These are phyloP conservation scores for Syngnathus rostellatus DNA, from an alignment of 2,797 vertebrate genomes.

Conservation along the genomic window DNA sequence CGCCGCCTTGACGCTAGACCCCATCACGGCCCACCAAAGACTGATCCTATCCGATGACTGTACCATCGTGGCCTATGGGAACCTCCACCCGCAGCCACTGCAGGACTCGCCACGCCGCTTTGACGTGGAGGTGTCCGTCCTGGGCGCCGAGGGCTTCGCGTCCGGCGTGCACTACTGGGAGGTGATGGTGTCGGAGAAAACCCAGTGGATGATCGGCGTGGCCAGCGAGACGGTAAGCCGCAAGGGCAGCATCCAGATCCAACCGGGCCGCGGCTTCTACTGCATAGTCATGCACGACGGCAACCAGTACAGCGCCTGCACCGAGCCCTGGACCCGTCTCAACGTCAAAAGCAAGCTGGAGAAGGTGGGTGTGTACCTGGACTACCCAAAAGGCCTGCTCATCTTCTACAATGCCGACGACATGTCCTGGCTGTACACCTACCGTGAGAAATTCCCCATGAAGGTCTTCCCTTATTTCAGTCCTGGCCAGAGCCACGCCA, in stretches of 20 bases:
- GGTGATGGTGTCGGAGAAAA: conserved; percentile 96
- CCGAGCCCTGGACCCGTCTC: conserved; percentile 95
- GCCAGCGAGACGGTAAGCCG: conserved; percentile 87
- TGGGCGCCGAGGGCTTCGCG: conserved; percentile 83
- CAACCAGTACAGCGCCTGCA: conserved; percentile 98
- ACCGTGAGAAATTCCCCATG: conserved; percentile 84
- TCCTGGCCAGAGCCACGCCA: conserved; percentile 95
- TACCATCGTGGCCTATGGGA: conserved; percentile 94
- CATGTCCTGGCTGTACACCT: conserved; percentile 99
- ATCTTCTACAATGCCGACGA: conserved; percentile 97
- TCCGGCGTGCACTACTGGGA: conserved; percentile 95
- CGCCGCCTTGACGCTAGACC: conserved; percentile 86
- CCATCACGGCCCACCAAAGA: conserved; percentile 91
- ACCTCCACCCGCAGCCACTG: conserved; percentile 90
- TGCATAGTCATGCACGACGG: conserved; percentile 99
- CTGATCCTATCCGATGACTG: conserved; percentile 96
- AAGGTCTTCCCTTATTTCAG: conserved; percentile 96
- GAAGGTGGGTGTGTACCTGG: conserved; percentile 95
- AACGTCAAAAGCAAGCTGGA: conserved; percentile 94
- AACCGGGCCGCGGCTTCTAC: conserved; percentile 90
- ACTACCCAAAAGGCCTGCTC: conserved; percentile 90
- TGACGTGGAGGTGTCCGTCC: conserved; percentile 91
- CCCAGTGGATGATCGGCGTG: conserved; percentile 98
- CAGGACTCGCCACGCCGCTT: conserved; percentile 95
- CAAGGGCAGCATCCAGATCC: conserved; percentile 97